Percentiles rank a stretch among this genome's conserved stretches.
These are phyloP conservation scores for Dinoponera quadriceps DNA, from an alignment of 1,140 invertebrate species.

Conservation along the genomic window DNA sequence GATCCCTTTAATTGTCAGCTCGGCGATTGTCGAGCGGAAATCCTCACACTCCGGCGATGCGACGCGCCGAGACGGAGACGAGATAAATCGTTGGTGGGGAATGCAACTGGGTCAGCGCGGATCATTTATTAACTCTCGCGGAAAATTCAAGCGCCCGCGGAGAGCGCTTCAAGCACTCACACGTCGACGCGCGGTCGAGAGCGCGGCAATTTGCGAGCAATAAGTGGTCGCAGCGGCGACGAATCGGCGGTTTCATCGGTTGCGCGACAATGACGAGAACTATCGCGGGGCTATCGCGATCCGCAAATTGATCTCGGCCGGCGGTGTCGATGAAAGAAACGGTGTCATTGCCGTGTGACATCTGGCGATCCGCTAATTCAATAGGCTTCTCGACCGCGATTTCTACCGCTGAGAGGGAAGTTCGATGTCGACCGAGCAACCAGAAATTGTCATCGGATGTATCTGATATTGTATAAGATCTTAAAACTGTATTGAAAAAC, in stretches of 20 bases:
- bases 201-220: constrained; percentile 12
- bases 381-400: constrained; percentile 27
- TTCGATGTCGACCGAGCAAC: constrained; percentile 28
- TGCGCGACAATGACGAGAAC: background rate
- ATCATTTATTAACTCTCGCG: constrained; percentile 27
- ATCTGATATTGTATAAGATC: no score
- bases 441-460: no score
- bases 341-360: constrained; percentile 24
- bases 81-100: background rate
- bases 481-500: no score
- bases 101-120: background rate
- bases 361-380: constrained; percentile 52
- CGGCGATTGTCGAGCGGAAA: constrained; percentile 24
- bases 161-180: background rate
- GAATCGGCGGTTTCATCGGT: constrained; percentile 1
- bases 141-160: constrained; percentile 25
- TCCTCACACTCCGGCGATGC: background rate
- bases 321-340: constrained; percentile 25
- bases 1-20: constrained; percentile 43
- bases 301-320: constrained; percentile 34
- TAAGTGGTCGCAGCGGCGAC: background rate
- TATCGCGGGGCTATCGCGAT: background rate
- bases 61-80: no score
- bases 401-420: constrained; percentile 22
- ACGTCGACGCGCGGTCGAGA: background rate